These are phyloP conservation scores for Leptinotarsa undecemlineata DNA, from an alignment of 1,140 invertebrate species.

Conservation along the genomic window DNA sequence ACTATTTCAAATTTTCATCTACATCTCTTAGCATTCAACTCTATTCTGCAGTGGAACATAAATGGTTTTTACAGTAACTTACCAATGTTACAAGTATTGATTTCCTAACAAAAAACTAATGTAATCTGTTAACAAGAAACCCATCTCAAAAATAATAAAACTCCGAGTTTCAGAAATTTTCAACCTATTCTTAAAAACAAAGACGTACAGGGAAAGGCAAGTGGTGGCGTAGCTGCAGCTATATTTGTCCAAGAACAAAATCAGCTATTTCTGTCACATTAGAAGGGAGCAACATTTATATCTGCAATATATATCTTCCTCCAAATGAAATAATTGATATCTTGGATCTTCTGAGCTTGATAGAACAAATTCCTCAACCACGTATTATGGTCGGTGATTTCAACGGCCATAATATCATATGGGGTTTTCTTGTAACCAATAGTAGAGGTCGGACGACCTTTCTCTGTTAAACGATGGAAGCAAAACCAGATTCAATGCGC, in stretches of 20 bases:
- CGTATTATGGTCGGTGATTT: neutral
- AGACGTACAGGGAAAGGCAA: neutral
- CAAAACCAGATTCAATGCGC: conserved; percentile 16
- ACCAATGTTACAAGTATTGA: conserved; percentile 14
- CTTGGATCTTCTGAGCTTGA: neutral
- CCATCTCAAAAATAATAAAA: neutral
- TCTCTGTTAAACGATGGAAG: neutral
- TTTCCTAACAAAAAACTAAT: neutral
- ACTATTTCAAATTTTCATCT: neutral
- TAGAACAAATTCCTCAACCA: neutral
- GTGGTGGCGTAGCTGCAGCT: too few relatives aligned
- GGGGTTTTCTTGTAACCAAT: neutral
- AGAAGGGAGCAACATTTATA: too few relatives aligned
- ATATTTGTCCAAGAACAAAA: too few relatives aligned
- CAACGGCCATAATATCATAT: neutral
- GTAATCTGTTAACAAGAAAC: neutral
- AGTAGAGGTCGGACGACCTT: neutral
- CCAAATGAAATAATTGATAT: too few relatives aligned
- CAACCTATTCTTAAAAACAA: neutral
- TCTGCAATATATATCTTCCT: conserved; percentile 19
- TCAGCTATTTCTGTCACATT: too few relatives aligned
- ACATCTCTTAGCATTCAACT: neutral
- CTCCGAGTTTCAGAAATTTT: neutral
- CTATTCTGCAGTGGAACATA: neutral
- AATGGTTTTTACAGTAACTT: conserved; percentile 18